These are phyloP conservation scores for Mesocricetus auratus DNA, from an alignment of 2,113 vertebrate species.

Conservation along the genomic window DNA sequence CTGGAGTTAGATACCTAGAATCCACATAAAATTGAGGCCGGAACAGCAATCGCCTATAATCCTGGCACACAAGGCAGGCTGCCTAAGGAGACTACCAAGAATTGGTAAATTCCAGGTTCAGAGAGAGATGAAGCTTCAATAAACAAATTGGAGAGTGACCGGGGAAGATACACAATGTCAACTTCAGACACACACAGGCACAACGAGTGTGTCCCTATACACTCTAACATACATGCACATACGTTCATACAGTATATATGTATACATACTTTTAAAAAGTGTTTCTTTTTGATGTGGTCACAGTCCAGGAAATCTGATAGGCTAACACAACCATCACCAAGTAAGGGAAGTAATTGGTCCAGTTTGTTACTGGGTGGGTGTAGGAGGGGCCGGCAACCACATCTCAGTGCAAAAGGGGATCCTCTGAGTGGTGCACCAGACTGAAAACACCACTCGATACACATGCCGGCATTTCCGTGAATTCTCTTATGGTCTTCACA, in stretches of 20 bases:
- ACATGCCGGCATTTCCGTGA: not conserved
- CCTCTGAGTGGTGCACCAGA: not conserved
- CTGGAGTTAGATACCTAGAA: not conserved
- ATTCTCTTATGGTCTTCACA: not conserved
- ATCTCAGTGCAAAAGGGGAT: constrained; percentile 20
- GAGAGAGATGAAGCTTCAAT: not conserved
- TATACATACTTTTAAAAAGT: not conserved
- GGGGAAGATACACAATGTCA: not conserved
- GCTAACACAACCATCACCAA: constrained; percentile 57
- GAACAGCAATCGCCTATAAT: not conserved
- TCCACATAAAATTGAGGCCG: not conserved
- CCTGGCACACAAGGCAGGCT: not conserved
- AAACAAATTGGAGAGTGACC: too few species aligned
- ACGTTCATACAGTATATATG: not conserved
- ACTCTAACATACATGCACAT: not conserved
- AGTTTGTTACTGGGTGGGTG: constrained; percentile 44
- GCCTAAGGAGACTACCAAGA: not conserved
- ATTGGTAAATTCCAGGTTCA: not conserved
- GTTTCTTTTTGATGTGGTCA: constrained; percentile 46
- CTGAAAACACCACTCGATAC: not conserved
- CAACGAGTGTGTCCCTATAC: not conserved
- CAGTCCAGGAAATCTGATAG: constrained; percentile 70
- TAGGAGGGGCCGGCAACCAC: too few species aligned
- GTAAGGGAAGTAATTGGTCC: not conserved
- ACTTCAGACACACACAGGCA: not conserved